Conservation (phyloP, 2,797 vertebrate species). For the Muscicapa comitata region DNA sequence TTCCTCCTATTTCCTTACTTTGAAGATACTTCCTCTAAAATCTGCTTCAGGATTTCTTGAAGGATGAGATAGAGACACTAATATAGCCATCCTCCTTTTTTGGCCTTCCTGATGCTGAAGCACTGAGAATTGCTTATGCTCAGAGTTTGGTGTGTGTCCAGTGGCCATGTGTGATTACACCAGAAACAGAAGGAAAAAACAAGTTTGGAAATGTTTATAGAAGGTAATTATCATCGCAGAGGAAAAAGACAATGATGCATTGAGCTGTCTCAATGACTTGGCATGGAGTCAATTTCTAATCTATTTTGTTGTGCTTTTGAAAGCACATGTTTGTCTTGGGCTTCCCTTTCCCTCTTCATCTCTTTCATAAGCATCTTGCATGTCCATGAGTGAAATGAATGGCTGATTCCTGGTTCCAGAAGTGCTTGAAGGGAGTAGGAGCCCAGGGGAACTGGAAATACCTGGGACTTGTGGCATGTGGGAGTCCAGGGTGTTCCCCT, state of each 20-base stretch:
- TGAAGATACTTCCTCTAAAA: conserved; percentile 57
- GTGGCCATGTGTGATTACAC: neutral
- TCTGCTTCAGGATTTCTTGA: conserved; percentile 55
- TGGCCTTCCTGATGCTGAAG: conserved; percentile 36
- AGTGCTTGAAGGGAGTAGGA: neutral
- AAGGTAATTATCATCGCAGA: neutral
- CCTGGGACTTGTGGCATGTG: neutral
- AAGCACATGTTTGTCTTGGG: neutral
- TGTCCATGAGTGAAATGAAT: neutral
- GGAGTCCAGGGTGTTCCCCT: no score
- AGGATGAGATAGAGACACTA: conserved; percentile 43
- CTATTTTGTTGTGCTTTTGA: neutral
- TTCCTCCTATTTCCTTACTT: conserved; percentile 55
- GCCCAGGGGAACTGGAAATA: neutral
- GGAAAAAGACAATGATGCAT: conserved; percentile 29
- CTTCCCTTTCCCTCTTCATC: neutral
- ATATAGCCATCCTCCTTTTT: neutral
- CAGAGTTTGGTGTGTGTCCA: neutral
- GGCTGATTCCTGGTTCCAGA: neutral
- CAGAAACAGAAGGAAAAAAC: conserved; percentile 51
- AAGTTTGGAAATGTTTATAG: conserved; percentile 45
- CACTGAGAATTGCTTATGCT: neutral
- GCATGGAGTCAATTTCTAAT: neutral
- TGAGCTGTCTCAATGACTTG: conserved; percentile 36
- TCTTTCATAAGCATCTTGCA: neutral